Evolutionary conservation across 2,797 vertebrate genomes (phyloP), one percentile per base, ranked within the genome.

Genomic region (Sandelia bainsii): DNA sequence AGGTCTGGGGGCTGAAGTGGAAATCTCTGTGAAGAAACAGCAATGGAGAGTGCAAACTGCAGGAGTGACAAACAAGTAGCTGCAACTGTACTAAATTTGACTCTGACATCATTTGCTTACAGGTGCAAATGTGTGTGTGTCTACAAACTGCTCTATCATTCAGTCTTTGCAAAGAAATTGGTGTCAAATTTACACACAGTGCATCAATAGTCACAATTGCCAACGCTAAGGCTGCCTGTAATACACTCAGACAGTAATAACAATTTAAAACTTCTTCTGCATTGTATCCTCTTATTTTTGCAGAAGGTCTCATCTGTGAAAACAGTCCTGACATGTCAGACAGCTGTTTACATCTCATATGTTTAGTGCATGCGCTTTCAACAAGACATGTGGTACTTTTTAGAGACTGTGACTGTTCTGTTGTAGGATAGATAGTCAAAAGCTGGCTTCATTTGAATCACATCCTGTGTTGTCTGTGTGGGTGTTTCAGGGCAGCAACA

Each of bases 401-500:
- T 3, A 22, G 17, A 8, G 65, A 25, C 22, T 25, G 11, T 37
- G 69, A 16, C 51, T 22, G 22, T 56, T 54, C 8, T 9, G 17
- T 48, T 27, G 17, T 27, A 42, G 7, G 7, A 6, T 7, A 2
- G 16, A 37, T 39, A n/a, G 14, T 60, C 8, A 25, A 9, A 20
- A n/a, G 34, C 52, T 27, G 60, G 23, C 52, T 45, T 63, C 34
- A 12, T 25, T 45, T 67, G 13, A 65, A 27, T 76, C 32, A 58
- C 59, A n/a, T 50, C 48, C 10, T 46, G 17, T 59, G 49, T 65
- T 62, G 58, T 76, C 48, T 82, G 37, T 60, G 1, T 32, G 72
- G 52, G 5, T 73, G 45, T 85, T 90, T 52, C 89, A 99, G 98
- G 98, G 96, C 91, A 14, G 98, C 97, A 42, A 96, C 96, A 0